Base-by-base conservation (phyloP, 2,888 invertebrate species). In the Helicoverpa assulta region DNA sequence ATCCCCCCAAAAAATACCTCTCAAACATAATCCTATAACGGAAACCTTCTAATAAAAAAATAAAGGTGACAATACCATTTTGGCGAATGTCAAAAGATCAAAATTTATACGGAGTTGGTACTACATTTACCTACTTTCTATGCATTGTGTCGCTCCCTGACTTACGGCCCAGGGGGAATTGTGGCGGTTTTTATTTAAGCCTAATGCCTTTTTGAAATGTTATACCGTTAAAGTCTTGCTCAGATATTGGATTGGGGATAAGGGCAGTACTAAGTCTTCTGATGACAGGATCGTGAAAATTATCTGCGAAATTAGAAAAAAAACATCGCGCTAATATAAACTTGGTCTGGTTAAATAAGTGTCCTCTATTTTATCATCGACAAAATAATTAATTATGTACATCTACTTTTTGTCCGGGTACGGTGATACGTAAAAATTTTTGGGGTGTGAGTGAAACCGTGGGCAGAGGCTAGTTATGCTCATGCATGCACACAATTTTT, bases 141-240 rank as follows among this genome's bases (percentile, higher is more conserved):
- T 81, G 79, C 83, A 76, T 81, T 78, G 73, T 83, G 75, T 69
- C 67, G 62, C 62, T 61, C 43, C 19, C 60, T 82, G 82, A 87
- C 76, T 72, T 86, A 87, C 80, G 33, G 80, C 57, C 85, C 29
- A 78, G 52, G 6, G 77, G 72, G 85, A 75, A 40, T 68, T 70
- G 70, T 66, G 64, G 61, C 57, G 70, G 47, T 58, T 81, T 81
- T 84, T 85, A 85, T 84, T 83, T 81, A 54, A 76, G 64, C 70
- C 77, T 78, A 82, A 81, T 78, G 69, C 80, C 73, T 75, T 78
- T 67, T 61, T 71, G 66, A 77, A 77, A 72, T 73, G 70, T 70
- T 73, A 72, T 61, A 72, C 70, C 50, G 59, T 62, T 73, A 66
- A 40, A 62, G 47, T 52, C 50, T 57, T 69, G 59, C 64, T 67